Conservation (phyloP, 1,140 invertebrate genomes). For the Oncopodura yosiiana region DNA sequence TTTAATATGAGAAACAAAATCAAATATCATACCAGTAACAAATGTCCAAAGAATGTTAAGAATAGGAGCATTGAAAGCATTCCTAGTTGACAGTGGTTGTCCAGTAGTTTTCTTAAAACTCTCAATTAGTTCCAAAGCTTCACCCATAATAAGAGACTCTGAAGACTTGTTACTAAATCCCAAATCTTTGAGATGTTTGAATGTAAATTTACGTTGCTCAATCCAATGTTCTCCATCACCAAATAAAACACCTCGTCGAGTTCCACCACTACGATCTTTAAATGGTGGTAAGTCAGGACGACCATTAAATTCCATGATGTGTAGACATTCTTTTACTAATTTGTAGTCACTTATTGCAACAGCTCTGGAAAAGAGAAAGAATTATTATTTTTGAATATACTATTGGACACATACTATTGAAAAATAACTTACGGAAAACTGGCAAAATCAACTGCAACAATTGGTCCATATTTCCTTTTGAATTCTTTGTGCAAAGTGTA, state of each 20-base stretch:
- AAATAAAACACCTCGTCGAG: slow-evolving; percentile 9
- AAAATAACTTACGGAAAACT: slow-evolving; percentile 21
- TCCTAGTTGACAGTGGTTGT: slow-evolving; percentile 9
- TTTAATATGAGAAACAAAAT: not conserved
- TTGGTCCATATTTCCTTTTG: slow-evolving; percentile 25
- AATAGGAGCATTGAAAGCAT: slow-evolving; percentile 12
- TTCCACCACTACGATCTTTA: slow-evolving; percentile 13
- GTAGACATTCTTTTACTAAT: slow-evolving; percentile 14
- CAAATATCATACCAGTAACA: slow-evolving; percentile 5
- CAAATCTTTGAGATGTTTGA: slow-evolving; percentile 13
- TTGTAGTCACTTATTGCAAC: slow-evolving; percentile 28
- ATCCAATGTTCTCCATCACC: slow-evolving; percentile 16
- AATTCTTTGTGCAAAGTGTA: not conserved
- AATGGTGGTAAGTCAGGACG: slow-evolving; percentile 20
- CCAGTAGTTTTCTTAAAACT: not conserved
- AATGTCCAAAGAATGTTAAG: slow-evolving; percentile 19
- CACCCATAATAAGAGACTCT: slow-evolving; percentile 10
- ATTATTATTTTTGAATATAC: not conserved
- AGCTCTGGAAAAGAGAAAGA: slow-evolving; percentile 8
- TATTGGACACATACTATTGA: not conserved
- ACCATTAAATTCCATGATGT: slow-evolving; percentile 7
- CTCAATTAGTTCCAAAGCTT: slow-evolving; percentile 7
- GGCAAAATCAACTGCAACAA: slow-evolving; percentile 23
- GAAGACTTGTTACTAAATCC: slow-evolving; percentile 15
- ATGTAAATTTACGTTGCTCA: slow-evolving; percentile 20